A percentile compares a stretch with the other conserved stretches of the same genome.
Conservation (phyloP, 2,113 vertebrate genomes). For the Zosterops lateralis region DNA sequence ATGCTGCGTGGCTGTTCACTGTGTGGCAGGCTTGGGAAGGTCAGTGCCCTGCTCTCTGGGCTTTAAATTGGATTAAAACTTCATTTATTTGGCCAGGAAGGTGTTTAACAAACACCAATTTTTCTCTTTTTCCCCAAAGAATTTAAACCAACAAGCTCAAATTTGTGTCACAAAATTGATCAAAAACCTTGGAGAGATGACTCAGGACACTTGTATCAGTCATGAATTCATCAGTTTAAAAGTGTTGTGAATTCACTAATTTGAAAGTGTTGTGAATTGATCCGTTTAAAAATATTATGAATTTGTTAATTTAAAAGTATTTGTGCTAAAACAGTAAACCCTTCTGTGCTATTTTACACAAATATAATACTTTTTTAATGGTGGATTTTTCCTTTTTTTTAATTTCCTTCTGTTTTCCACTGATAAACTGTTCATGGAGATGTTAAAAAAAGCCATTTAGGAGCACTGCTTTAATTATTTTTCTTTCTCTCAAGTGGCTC, state of each 20-base stretch:
- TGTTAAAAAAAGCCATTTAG: too few relatives aligned
- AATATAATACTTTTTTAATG: too few relatives aligned
- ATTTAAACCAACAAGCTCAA: background rate
- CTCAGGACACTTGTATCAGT: background rate
- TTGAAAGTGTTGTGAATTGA: background rate
- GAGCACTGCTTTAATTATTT: too few relatives aligned
- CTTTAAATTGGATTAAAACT: background rate
- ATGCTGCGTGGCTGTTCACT: slow-evolving; percentile 96
- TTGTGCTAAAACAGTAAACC: too few relatives aligned
- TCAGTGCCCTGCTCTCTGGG: slow-evolving; percentile 34
- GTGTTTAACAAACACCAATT: background rate
- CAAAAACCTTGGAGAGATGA: background rate
- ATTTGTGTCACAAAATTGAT: background rate
- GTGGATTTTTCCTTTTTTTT: too few relatives aligned
- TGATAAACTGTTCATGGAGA: too few relatives aligned
- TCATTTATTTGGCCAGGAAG: background rate
- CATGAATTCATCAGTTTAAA: fast-evolving
- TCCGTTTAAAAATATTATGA: background rate
- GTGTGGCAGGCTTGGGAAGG: slow-evolving; percentile 93
- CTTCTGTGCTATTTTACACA: too few relatives aligned
- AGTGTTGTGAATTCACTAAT: background rate
- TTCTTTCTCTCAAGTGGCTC: too few relatives aligned
- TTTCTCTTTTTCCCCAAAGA: background rate
- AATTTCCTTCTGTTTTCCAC: too few relatives aligned
- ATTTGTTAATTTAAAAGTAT: background rate